These are phyloP conservation scores for Pelecanoides urinatrix DNA, from an alignment of 2,113 vertebrate species.

Conservation along the genomic window DNA sequence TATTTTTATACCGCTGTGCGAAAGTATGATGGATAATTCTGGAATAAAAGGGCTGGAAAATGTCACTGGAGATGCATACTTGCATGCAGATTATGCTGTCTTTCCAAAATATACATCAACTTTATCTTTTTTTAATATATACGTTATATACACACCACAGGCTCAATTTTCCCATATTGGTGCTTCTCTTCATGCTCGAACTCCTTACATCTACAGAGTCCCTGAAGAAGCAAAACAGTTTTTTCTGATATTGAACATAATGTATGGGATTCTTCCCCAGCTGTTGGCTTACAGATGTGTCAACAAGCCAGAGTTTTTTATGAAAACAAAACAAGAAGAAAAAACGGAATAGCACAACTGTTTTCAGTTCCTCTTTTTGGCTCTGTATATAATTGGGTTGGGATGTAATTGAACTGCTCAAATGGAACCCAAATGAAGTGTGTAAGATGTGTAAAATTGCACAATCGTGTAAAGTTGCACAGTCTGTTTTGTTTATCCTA, in stretches of 20 bases:
- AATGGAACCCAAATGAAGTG: neutral
- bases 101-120: neutral
- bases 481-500: neutral
- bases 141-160: slow-evolving; percentile 70
- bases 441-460: neutral
- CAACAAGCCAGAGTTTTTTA: slow-evolving; percentile 85
- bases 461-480: slow-evolving; percentile 2
- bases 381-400: neutral
- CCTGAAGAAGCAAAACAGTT: slow-evolving; percentile 80
- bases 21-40: neutral
- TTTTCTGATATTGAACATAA: slow-evolving; percentile 84
- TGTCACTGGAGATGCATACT: neutral
- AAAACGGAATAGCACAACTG: slow-evolving; percentile 68
- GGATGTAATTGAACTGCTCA: neutral
- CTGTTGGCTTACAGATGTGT: slow-evolving; percentile 88
- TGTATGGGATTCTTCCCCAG: slow-evolving; percentile 88
- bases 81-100: neutral
- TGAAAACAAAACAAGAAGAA: slow-evolving; percentile 71
- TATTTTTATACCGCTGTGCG: neutral
- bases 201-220: slow-evolving; percentile 90
- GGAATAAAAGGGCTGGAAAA: slow-evolving; percentile 4
- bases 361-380: neutral
- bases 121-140: slow-evolving; percentile 9
- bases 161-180: slow-evolving; percentile 93
- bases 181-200: slow-evolving; percentile 93